Base-by-base conservation (phyloP, 2,113 vertebrate genomes). In the Hassar affinis region DNA sequence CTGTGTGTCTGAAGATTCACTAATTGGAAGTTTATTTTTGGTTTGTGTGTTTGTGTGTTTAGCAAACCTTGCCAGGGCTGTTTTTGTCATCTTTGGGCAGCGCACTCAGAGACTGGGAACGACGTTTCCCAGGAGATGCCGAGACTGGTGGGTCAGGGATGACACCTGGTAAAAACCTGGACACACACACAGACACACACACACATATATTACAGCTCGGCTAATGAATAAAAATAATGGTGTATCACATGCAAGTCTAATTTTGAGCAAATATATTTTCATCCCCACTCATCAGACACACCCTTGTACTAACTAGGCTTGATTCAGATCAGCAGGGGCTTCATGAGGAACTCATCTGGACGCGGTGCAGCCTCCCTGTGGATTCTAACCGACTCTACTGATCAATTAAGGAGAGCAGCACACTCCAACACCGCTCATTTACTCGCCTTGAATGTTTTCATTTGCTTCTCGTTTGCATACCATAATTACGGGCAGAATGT, bases 31-130 rank as follows among this genome's bases (percentile, higher is more conserved):
- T 25, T 22, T 38, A 38, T 27, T 51, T 18, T 74, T 49, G 6
- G 17, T 12, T 74, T 25, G 25, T 47, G 5, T 47, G 42, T 49
- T 10, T 25, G n/a, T 52, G 69, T 51, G 22, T 52, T 15, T 20
- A 20, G 6, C 74, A 25, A 56, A 88, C 87, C 87, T 88, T 88
- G 49, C 87, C 87, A 42, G 87, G 87, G 72, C 87, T 88, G 69
- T 91, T 96, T 90, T 97, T 98, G 87, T 98, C 97, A 66, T 98
- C 97, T 93, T 98, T 98, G 64, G 97, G 97, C 82, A 98, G 91
- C 0, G 97, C 97, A 20, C 97, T 97, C 72, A 98, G 94, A 15
- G 96, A 97, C 92, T 98, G 96, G n/a, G 97, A 97, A 75, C 96
- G 94, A 27, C 97, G 94, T 90, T 98, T 98, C 35, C 95, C 96